Evolutionary conservation across 1,140 invertebrate genomes (phyloP), one percentile per base, ranked within the genome.

Genomic region (Pararge aegeria): DNA sequence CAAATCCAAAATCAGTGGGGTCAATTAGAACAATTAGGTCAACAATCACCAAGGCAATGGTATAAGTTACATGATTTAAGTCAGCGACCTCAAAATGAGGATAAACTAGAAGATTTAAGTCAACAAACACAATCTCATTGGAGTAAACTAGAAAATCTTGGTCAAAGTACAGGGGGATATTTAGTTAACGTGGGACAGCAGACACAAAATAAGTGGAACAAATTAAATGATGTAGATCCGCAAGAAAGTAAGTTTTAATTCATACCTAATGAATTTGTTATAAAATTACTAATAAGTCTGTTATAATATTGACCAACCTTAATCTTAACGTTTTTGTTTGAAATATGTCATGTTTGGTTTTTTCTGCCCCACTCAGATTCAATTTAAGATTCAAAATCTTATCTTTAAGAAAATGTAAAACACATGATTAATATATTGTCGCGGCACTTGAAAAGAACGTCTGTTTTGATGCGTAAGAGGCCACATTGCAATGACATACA

Each of bases 141-240:
- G 40, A 68, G 75, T 52, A 69, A 75, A 48, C 61, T 78, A 20
- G 70, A 85, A 60, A 61, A 51, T 56, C 66, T 75, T 38, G 68
- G 75, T n/a, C 73, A 78, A 18, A 19, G 1, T 19, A 0, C 1
- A 19, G 4, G 1, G 13, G 16, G 7, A 0, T 18, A 42, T 7
- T 1, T 18, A 18, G 38, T 18, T 18, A 6, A 42, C 0, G 0
- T 42, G 16, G 65, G 61, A 16, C 75, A 80, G 58, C 70, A 75
- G 49, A 59, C 67, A 55, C 62, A 75, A 59, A 66, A 50, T 19
- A 50, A 48, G 30, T 34, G 30, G 30, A 34, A 12, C 30, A 12
- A 34, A 7, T 57, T 70, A 61, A 61, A 79, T 57, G 42, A 71
- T 59, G 54, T 70, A 13, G 60, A 42, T 20, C 40, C 48, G 44